Evolutionary conservation across 2,797 vertebrate species (phyloP), one percentile per base, ranked within the genome.

Genomic region (Kryptolebias ocellatus): DNA sequence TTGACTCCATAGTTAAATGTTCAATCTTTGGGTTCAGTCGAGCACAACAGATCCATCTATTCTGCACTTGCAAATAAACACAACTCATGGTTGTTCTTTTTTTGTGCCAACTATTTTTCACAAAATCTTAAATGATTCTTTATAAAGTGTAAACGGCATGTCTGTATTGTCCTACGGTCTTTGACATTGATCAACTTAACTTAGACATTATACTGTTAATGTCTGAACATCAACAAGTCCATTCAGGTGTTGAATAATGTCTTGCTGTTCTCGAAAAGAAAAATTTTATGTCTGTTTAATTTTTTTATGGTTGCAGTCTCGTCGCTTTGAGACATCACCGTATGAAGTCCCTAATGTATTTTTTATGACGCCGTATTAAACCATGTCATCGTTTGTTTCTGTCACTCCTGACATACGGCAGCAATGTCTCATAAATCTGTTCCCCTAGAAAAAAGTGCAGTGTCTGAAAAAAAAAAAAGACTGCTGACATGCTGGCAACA

Each of bases 311-410:
- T 53, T 68, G 57, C 59, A 18, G 61, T 17, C 60, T 60, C 17
- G 44, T 15, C 1, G 73, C 82, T 64, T 27, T 2, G 1, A 68
- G 71, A 66, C 59, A 53, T 65, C 50, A 18, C 20, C 46, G 12
- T 31, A 24, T 27, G 18, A 28, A 60, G 24, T 65, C 46, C 47
- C 63, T 79, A 77, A 87, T 81, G 73, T 64, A 58, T 78, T 78
- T 84, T 80, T 78, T 76, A 83, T 46, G 76, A 77, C 0, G 47
- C n/a, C 52, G 15, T 74, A 76, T 84, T 74, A 80, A 72, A n/a
- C 45, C 5, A 5, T 70, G 59, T 42, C 27, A 28, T 52, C 14
- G 59, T 72, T 50, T 70, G 17, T 47, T 47, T 8, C 59, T 14
- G 76, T 74, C 73, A 37, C 64, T 64, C 54, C 20, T 10, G 15